A percentile compares a stretch with the other conserved stretches of the same genome.
These are phyloP conservation scores for Orbicella faveolata DNA, from an alignment of 64 coral and sea anemone species.

Conservation along the genomic window DNA sequence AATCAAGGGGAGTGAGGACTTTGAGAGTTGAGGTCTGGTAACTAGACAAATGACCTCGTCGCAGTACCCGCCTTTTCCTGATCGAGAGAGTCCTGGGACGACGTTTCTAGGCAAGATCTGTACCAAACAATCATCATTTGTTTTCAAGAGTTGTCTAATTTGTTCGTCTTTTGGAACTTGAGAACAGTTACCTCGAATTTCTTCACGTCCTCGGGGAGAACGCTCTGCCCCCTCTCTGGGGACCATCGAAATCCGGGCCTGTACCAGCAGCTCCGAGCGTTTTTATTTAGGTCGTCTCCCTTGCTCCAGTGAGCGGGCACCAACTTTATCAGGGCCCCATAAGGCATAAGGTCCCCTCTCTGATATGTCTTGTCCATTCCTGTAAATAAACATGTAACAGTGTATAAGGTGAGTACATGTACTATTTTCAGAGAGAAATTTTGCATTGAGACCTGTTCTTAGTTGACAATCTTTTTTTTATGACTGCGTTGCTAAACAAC, in stretches of 20 bases:
- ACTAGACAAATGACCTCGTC: too few species aligned
- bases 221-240: constrained; percentile 65
- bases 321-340: constrained; percentile 85
- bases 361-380: constrained; percentile 95
- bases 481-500: too few species aligned
- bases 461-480: too few species aligned
- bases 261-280: constrained; percentile 84
- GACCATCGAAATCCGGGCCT: constrained; percentile 87
- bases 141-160: background rate
- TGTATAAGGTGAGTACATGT: too few species aligned
- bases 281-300: constrained; percentile 65
- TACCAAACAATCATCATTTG: background rate
- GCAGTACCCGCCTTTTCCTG: too few species aligned
- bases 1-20: too few species aligned
- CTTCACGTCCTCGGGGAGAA: constrained; percentile 65
- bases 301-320: constrained; percentile 87
- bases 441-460: too few species aligned
- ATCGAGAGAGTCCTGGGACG: too few species aligned
- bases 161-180: background rate
- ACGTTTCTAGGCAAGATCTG: background rate
- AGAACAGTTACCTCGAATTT: constrained; percentile 61
- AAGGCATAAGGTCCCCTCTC: constrained; percentile 77
- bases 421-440: too few species aligned
- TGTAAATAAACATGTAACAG: background rate
- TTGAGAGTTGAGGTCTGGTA: too few species aligned